Percentiles rank a stretch among this genome's conserved stretches.
Conservation (phyloP, 2,888 invertebrate genomes). For the Drosophila picticornis region DNA sequence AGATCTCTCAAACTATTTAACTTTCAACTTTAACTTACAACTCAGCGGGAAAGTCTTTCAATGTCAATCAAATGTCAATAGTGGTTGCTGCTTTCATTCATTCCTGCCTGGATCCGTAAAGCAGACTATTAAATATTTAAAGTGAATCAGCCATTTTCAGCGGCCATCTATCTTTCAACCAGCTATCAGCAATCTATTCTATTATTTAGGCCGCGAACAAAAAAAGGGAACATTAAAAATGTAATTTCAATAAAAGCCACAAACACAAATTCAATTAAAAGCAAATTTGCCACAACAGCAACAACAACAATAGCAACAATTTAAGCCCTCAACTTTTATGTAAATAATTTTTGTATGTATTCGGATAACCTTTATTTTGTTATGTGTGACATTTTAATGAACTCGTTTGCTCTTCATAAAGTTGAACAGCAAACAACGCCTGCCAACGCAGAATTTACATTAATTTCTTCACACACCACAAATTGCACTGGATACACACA, state of each 20-base stretch:
- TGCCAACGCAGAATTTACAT: conserved; percentile 23
- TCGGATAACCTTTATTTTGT: conserved; percentile 19
- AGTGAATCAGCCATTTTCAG: conserved; percentile 52
- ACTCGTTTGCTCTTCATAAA: conserved; percentile 45
- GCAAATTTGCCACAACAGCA: conserved; percentile 34
- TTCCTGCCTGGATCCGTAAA: conserved; percentile 8
- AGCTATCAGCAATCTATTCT: conserved; percentile 35
- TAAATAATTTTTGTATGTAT: conserved; percentile 13
- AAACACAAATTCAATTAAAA: conserved; percentile 67
- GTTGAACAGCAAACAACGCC: conserved; percentile 25
- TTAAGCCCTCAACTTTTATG: conserved; percentile 19
- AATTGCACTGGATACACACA: conserved; percentile 24
- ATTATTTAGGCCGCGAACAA: conserved; percentile 49
- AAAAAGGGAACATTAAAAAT: conserved; percentile 56
- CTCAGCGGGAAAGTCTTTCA: conserved; percentile 21
- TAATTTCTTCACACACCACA: conserved; percentile 43
- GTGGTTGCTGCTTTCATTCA: not conserved
- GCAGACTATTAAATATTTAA: conserved; percentile 52
- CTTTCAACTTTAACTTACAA: conserved; percentile 5
- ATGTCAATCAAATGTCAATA: conserved; percentile 55
- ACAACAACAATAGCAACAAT: conserved; percentile 15
- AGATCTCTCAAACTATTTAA: conserved; percentile 3
- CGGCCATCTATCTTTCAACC: conserved; percentile 20
- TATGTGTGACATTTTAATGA: conserved; percentile 63
- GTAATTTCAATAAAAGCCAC: conserved; percentile 59